Evolutionary conservation across 2,888 invertebrate species (phyloP).

Genomic region (Nineta flava): DNA sequence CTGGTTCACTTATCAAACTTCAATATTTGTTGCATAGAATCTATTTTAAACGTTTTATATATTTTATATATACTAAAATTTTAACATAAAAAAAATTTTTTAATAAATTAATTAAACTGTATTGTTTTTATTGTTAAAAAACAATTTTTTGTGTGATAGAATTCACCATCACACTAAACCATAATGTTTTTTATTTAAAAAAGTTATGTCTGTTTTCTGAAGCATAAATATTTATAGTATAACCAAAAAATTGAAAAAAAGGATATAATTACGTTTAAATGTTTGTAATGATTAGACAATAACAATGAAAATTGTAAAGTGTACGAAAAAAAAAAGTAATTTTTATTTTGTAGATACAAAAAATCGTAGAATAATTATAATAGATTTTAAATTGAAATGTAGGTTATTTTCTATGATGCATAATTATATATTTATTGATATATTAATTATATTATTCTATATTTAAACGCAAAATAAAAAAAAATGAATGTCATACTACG

Average conservation of each 20-base stretch:
- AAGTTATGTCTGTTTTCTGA: too few relatives aligned
- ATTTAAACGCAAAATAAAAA: neutral
- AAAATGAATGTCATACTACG: neutral
- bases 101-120: too few relatives aligned
- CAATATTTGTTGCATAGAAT: neutral
- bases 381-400: neutral
- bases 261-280: neutral
- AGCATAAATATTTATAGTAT: too few relatives aligned
- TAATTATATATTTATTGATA: neutral
- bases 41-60: too few relatives aligned
- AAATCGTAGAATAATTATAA: neutral
- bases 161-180: neutral
- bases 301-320: constrained; percentile 1
- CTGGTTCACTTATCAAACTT: neutral
- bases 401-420: neutral
- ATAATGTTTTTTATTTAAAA: neutral
- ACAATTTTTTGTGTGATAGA: neutral
- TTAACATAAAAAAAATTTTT: too few relatives aligned
- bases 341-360: constrained; percentile 1
- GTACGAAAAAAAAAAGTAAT: neutral
- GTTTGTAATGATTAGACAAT: neutral
- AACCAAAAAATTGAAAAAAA: neutral
- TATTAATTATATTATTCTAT: neutral
- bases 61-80: too few relatives aligned
- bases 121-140: neutral